Percentiles rank a stretch among this genome's conserved stretches.
These are phyloP conservation scores for Chaenodraco wilsoni DNA, from an alignment of 2,797 vertebrate species.

Conservation along the genomic window DNA sequence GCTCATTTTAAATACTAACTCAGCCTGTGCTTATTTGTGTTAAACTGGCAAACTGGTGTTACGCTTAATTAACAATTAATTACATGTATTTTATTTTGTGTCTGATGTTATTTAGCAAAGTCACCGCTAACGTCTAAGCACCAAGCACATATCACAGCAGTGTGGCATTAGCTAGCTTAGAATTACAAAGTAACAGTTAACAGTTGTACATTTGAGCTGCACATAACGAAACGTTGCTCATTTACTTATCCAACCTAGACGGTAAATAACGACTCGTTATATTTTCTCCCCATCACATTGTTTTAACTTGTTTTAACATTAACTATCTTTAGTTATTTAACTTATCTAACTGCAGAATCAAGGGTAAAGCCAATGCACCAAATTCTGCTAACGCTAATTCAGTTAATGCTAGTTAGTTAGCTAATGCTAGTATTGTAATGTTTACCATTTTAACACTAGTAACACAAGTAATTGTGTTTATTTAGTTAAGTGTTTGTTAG, in stretches of 20 bases:
- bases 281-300: background rate
- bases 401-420: background rate
- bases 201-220: background rate
- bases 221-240: no score
- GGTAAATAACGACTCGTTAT: background rate
- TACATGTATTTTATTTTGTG: no score
- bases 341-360: no score
- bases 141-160: no score
- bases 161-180: background rate
- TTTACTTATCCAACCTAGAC: background rate
- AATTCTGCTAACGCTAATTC: background rate
- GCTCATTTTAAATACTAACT: no score
- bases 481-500: no score
- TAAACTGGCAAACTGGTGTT: no score
- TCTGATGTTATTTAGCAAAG: no score
- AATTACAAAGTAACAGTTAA: background rate
- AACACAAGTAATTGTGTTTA: background rate
- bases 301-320: background rate
- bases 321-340: background rate
- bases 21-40: no score
- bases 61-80: no score
- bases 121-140: no score
- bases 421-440: background rate
- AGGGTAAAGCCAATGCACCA: no score
- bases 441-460: background rate